Conservation (phyloP, 1,140 invertebrate species). For the Heliconius congener region DNA sequence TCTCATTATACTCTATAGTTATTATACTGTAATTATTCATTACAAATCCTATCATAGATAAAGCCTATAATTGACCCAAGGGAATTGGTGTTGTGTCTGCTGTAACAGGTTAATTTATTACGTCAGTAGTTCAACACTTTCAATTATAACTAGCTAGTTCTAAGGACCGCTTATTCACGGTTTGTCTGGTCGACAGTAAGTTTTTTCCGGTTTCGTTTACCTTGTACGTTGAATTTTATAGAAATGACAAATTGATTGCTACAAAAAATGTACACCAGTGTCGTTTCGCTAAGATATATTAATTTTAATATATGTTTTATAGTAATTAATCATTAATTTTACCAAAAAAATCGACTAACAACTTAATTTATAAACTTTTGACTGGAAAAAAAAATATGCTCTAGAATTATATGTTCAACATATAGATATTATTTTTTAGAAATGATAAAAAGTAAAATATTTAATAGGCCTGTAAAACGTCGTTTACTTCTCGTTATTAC, state of each 20-base stretch:
- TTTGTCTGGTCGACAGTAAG: slow-evolving; percentile 14
- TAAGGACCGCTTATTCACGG: slow-evolving; percentile 30
- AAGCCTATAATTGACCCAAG: slow-evolving; percentile 49
- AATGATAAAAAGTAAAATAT: too few species aligned
- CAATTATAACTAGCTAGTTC: slow-evolving; percentile 50
- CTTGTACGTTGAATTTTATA: slow-evolving; percentile 25
- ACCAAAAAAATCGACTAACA: background rate
- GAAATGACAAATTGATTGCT: slow-evolving; percentile 10
- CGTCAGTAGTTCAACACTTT: slow-evolving; percentile 73
- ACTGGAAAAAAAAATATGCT: too few species aligned
- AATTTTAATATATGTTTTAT: background rate
- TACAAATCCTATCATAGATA: background rate
- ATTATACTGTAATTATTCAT: background rate
- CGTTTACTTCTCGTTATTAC: too few species aligned
- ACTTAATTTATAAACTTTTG: background rate
- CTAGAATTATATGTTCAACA: too few species aligned
- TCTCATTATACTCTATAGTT: background rate
- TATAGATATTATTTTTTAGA: too few species aligned
- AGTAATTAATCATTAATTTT: background rate
- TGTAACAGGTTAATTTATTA: slow-evolving; percentile 67
- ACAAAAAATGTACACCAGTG: slow-evolving; percentile 11
- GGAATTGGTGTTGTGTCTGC: slow-evolving; percentile 47
- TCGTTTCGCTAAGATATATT: background rate
- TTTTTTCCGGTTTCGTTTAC: slow-evolving; percentile 34
- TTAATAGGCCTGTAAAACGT: too few species aligned